Conservation (phyloP, 2,888 invertebrate species). For the Heliothis peltigera region DNA sequence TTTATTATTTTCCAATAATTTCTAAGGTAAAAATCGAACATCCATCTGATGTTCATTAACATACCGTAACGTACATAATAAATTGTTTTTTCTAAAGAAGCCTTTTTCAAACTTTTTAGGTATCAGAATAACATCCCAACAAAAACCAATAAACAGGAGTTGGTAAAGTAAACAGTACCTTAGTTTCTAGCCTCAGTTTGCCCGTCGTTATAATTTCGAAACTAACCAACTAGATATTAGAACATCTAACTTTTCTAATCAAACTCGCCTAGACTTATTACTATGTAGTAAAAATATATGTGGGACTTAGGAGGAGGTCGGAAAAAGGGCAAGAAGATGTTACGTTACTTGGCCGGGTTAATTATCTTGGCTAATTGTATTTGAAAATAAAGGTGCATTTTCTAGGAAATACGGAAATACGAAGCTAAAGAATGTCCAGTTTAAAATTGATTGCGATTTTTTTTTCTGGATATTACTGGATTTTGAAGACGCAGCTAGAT, state of each 20-base stretch:
- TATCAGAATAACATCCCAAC: conserved; percentile 30
- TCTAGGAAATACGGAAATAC: conserved; percentile 1
- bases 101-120: conserved; percentile 10
- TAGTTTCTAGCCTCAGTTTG: conserved; percentile 21
- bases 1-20: too few species aligned
- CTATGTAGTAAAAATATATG: conserved; percentile 46
- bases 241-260: conserved; percentile 60
- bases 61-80: not conserved
- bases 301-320: conserved; percentile 6
- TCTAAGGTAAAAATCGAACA: too few species aligned
- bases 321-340: conserved; percentile 8
- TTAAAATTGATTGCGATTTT: not conserved
- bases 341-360: conserved; percentile 1
- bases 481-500: too few species aligned
- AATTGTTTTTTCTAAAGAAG: not conserved
- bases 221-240: conserved; percentile 54
- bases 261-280: conserved; percentile 43
- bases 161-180: conserved; percentile 38
- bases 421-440: not conserved
- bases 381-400: conserved; percentile 1
- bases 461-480: not conserved
- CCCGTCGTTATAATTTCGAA: conserved; percentile 45
- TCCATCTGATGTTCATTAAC: not conserved
- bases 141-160: conserved; percentile 44
- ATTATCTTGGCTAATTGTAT: conserved; percentile 1